Conservation (phyloP, 2,113 vertebrate species). For the Stercorarius parasiticus region DNA sequence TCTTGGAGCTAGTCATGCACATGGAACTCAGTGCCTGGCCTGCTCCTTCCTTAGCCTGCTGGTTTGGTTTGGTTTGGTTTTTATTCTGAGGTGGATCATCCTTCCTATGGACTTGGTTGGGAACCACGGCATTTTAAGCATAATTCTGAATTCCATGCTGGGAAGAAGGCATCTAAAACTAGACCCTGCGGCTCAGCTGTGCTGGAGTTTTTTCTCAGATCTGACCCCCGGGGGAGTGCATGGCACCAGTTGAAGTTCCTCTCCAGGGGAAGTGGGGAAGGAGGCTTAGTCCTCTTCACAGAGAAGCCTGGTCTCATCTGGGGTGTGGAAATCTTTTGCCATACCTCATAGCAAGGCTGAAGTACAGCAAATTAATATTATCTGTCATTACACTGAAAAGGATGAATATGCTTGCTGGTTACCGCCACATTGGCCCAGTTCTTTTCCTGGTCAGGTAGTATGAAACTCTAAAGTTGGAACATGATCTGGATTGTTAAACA, state of each 20-base stretch:
- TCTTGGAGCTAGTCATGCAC: neutral
- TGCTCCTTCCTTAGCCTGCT: neutral
- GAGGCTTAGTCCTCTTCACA: neutral
- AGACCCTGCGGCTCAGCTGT: neutral
- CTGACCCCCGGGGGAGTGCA: rapidly evolving
- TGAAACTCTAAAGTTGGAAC: neutral
- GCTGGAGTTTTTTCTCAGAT: neutral
- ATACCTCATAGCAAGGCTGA: neutral
- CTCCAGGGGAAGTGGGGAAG: neutral
- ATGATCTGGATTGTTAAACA: neutral
- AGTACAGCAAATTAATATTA: neutral
- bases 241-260: neutral
- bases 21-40: neutral
- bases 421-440: neutral
- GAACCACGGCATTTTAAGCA: neutral
- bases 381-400: neutral
- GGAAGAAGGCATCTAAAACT: neutral
- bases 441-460: neutral
- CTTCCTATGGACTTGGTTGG: neutral
- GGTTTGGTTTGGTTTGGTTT: neutral
- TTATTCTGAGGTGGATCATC: neutral
- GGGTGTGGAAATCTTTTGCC: neutral
- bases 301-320: neutral
- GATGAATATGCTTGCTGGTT: neutral
- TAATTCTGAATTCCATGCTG: neutral